Evolutionary conservation across 2,113 vertebrate species (phyloP), one percentile per base, ranked within the genome.

Genomic region (Percina caprodes): DNA sequence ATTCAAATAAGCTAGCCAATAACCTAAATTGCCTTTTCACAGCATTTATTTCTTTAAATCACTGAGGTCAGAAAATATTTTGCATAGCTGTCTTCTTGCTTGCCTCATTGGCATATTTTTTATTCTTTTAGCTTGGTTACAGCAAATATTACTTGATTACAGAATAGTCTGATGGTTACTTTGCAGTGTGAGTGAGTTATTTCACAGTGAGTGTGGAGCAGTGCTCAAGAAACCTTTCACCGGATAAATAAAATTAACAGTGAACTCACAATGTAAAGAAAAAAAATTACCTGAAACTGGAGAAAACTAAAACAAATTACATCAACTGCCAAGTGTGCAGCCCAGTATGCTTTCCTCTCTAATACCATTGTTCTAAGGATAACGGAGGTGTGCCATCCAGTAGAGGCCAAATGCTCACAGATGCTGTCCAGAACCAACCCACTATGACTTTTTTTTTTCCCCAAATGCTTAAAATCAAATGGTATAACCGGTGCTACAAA

Each of bases 381-480:
- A 69, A 76, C 30, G 6, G 56, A 90, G 58, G 48, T 42, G 42
- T 79, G 77, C 78, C 77, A 67, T 80, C 72, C 61, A 86, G 24
- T 61, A 78, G 78, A 75, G 71, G 71, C 72, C 68, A 87, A 91
- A 87, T 54, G 60, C 55, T 79, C 61, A 76, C 69, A 80, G 84
- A 83, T 48, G 56, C 59, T 77, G 52, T 80, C 71, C 73, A 75
- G 74, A 88, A 82, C 80, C 68, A 77, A 61, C 14, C 60, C 39
- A 49, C 63, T 72, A 80, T 74, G 35, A 88, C 77, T 86, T 68
- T 59, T 74, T 63, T 85, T 85, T 79, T 75, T 11, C 10, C 39
- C 73, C 63, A 86, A 89, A 87, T 30, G 89, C 80, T 70, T 73
- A 89, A 92, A 91, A 92, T 83, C 71, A 83, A 91, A 93, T 82